Conservation (phyloP, 2,113 vertebrate genomes). For the Anoplopoma fimbria region DNA sequence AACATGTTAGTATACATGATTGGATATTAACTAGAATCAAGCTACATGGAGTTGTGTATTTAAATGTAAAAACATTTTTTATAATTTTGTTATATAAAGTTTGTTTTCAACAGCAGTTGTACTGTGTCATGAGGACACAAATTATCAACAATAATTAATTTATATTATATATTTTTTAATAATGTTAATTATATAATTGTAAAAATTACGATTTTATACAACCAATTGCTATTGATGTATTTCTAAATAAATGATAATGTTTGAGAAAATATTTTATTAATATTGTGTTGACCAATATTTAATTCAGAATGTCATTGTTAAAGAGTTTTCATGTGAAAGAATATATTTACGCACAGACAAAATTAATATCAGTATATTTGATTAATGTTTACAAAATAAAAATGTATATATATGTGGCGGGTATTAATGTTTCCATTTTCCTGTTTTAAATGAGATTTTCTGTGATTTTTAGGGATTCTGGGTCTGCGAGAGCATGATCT, state of each 20-base stretch:
- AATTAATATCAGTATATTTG: background rate
- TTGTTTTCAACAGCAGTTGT: background rate
- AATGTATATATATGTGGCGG: background rate
- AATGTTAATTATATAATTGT: background rate
- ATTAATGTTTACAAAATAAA: background rate
- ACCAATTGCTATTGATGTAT: background rate
- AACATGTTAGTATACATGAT: background rate
- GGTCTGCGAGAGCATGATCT: constrained; percentile 25
- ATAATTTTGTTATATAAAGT: no score
- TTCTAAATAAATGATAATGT: background rate
- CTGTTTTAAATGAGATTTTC: background rate
- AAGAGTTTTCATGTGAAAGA: background rate
- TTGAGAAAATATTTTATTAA: background rate
- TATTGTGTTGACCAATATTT: background rate
- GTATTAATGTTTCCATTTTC: background rate
- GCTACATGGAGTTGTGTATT: background rate
- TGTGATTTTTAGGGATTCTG: constrained; percentile 46
- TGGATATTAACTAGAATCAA: background rate
- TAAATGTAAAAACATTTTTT: background rate
- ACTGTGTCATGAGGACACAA: background rate
- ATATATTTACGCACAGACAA: background rate
- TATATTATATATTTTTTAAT: background rate
- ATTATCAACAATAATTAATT: background rate
- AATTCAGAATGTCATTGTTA: background rate
- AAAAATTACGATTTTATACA: background rate